Evolutionary conservation across 2,113 vertebrate species (phyloP).

Genomic region (Paramormyrops kingsleyae): DNA sequence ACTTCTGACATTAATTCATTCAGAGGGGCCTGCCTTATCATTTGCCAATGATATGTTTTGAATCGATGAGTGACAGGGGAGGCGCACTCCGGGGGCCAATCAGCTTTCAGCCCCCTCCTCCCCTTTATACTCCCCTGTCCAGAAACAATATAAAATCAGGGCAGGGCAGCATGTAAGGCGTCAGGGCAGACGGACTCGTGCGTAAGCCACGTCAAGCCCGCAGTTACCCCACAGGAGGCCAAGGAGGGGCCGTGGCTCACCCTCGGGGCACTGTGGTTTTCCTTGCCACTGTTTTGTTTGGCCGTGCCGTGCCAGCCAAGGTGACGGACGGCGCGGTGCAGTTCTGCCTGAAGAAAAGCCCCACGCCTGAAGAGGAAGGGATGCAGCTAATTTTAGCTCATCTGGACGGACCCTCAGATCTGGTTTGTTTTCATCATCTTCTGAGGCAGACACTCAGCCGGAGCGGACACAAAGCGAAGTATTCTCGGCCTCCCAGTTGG

Average conservation of each 20-base stretch:
- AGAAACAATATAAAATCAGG: background rate
- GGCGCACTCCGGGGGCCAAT: background rate
- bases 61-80: background rate
- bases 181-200: background rate
- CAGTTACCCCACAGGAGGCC: background rate
- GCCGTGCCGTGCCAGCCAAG: background rate
- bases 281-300: background rate
- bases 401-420: background rate
- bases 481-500: background rate
- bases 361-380: background rate
- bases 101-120: background rate
- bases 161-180: background rate
- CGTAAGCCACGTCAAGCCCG: background rate
- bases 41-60: background rate
- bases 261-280: background rate
- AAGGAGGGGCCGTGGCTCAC: background rate
- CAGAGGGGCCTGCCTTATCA: background rate
- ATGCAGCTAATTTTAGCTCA: background rate
- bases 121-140: background rate
- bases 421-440: background rate
- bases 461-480: background rate
- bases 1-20: background rate
- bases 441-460: background rate
- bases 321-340: background rate
- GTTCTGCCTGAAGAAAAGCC: background rate